Evolutionary conservation across 2,888 invertebrate genomes (phyloP).

Genomic region (Pasiphila rectangulata): DNA sequence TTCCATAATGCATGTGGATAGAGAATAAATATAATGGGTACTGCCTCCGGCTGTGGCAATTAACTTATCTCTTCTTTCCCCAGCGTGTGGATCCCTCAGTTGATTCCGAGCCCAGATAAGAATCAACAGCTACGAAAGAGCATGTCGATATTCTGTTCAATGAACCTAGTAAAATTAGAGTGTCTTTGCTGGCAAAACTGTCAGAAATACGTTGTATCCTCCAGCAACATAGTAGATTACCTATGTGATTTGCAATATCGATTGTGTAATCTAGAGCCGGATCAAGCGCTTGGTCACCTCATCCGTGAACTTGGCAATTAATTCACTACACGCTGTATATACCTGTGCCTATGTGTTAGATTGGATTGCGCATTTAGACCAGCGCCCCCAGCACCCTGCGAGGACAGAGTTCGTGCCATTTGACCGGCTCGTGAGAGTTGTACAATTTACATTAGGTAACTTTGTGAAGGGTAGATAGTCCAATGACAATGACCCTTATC

Average conservation of each 20-base stretch:
- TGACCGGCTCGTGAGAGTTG: slow-evolving; percentile 68
- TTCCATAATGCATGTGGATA: slow-evolving; percentile 52
- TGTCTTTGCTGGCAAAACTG: too few relatives aligned
- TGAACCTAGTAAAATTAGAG: neutral
- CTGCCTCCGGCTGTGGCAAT: slow-evolving; percentile 58
- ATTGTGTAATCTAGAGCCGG: too few relatives aligned
- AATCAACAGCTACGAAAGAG: slow-evolving; percentile 34
- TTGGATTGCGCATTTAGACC: slow-evolving; percentile 5
- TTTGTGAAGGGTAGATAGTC: slow-evolving; percentile 64
- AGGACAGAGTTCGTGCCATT: slow-evolving; percentile 68
- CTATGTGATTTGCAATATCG: too few relatives aligned
- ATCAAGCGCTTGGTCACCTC: too few relatives aligned
- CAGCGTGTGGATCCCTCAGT: slow-evolving; percentile 58
- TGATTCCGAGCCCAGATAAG: slow-evolving; percentile 67
- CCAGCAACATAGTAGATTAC: too few relatives aligned
- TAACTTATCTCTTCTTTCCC: slow-evolving; percentile 64
- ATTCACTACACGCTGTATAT: too few relatives aligned
- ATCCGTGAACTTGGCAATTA: too few relatives aligned
- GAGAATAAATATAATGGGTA: slow-evolving; percentile 28
- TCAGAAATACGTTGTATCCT: too few relatives aligned
- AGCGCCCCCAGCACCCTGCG: slow-evolving; percentile 27
- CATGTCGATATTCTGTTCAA: slow-evolving; percentile 2
- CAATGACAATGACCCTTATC: slow-evolving; percentile 69
- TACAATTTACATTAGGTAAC: slow-evolving; percentile 73
- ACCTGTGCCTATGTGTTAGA: too few relatives aligned